Conservation (phyloP, 2,797 vertebrate species). For the Myotis planiceps region DNA sequence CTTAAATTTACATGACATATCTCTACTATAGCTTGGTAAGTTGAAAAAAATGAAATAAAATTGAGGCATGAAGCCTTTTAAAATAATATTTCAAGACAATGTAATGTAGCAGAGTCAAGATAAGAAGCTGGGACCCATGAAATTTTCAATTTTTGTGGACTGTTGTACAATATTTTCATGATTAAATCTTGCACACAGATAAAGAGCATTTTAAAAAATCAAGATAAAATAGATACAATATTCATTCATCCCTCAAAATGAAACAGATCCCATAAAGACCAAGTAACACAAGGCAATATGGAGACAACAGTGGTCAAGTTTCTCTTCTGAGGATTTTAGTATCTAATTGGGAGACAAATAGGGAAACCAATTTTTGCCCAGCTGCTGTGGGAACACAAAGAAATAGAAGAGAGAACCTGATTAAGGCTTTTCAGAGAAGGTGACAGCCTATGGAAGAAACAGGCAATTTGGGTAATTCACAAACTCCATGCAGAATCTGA, state of each 20-base stretch:
- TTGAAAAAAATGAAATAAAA: not conserved
- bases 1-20: not conserved
- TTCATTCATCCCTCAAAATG: not conserved
- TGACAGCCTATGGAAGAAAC: not conserved
- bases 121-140: not conserved
- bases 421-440: not conserved
- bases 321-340: slow-evolving; percentile 38
- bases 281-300: not conserved
- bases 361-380: slow-evolving; percentile 30
- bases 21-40: not conserved
- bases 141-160: not conserved
- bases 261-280: slow-evolving; percentile 11
- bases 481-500: too few relatives aligned
- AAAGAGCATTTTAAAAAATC: not conserved
- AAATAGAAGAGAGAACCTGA: not conserved
- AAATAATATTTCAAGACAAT: not conserved
- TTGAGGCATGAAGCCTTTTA: not conserved
- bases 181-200: not conserved
- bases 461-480: not conserved
- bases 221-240: not conserved
- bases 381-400: not conserved
- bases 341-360: not conserved
- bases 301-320: not conserved
- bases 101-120: not conserved
- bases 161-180: slow-evolving; percentile 22